Conservation (phyloP, 2,113 vertebrate species). For the Clarias macrocephalus region DNA sequence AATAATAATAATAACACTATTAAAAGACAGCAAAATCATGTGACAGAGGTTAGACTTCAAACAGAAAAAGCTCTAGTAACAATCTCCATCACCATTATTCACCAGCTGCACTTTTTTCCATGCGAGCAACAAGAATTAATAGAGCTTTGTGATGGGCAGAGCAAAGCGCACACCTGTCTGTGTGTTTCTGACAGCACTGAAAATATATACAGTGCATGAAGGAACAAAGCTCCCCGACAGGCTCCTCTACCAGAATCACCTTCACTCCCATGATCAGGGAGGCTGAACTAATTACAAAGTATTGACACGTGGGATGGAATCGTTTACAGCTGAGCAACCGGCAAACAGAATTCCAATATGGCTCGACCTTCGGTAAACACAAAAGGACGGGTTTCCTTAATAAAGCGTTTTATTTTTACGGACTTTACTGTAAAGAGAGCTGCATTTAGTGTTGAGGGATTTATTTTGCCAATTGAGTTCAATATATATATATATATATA, state of each 20-base stretch:
- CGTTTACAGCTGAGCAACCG: slow-evolving; percentile 47
- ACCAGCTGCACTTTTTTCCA: slow-evolving; percentile 72
- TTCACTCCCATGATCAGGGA: slow-evolving; percentile 42
- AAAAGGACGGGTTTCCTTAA: slow-evolving; percentile 41
- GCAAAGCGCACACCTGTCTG: slow-evolving; percentile 7
- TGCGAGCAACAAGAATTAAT: slow-evolving; percentile 47
- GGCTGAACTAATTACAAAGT: slow-evolving; percentile 54
- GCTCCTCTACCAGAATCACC: slow-evolving; percentile 41
- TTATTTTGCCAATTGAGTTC: neutral
- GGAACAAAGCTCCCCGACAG: slow-evolving; percentile 14
- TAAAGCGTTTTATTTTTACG: slow-evolving; percentile 49
- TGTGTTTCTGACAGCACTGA: slow-evolving; percentile 34
- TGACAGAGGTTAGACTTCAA: slow-evolving; percentile 57
- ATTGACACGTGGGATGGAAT: slow-evolving; percentile 49
- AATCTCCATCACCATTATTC: slow-evolving; percentile 70
- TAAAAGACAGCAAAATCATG: neutral
- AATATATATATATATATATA: too few relatives aligned
- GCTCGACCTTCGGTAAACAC: slow-evolving; percentile 28
- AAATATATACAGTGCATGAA: slow-evolving; percentile 38
- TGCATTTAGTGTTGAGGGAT: neutral
- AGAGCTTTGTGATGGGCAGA: slow-evolving; percentile 36
- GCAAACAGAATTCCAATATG: slow-evolving; percentile 46
- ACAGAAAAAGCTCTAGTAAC: slow-evolving; percentile 71
- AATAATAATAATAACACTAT: neutral
- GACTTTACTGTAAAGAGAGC: neutral